These are phyloP conservation scores for Meles meles DNA, from an alignment of 2,113 vertebrate genomes.

Conservation along the genomic window DNA sequence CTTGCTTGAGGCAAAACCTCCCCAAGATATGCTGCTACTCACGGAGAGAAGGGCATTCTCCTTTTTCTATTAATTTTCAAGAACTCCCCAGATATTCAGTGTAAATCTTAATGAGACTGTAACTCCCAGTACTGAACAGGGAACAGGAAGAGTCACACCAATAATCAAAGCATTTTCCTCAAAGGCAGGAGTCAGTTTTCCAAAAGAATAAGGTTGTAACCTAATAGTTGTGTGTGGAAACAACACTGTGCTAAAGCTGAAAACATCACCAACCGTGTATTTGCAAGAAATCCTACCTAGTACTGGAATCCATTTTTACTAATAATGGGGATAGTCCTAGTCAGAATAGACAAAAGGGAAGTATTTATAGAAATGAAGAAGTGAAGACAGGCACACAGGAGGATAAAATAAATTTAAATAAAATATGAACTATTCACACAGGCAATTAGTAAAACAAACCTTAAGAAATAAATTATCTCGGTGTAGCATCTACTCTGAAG, in stretches of 20 bases:
- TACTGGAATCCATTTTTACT: background rate
- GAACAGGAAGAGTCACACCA: background rate
- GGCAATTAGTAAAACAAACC: background rate
- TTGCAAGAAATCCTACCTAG: background rate
- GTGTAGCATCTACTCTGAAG: background rate
- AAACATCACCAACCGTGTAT: rapidly evolving
- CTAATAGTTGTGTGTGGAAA: background rate
- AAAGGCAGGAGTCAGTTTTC: background rate
- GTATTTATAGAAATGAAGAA: background rate
- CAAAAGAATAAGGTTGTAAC: background rate
- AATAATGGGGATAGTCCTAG: rapidly evolving
- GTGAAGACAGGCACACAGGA: background rate
- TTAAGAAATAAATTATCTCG: background rate
- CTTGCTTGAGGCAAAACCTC: background rate
- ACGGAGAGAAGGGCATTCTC: background rate
- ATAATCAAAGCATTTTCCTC: background rate
- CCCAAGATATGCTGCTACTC: background rate
- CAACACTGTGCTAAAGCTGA: no score
- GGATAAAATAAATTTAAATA: background rate
- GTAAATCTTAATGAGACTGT: background rate
- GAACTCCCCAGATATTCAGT: background rate
- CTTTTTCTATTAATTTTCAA: background rate
- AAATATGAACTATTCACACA: background rate
- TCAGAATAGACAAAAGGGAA: background rate
- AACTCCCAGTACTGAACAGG: background rate